A percentile compares a stretch with the other conserved stretches of the same genome.
Conservation (phyloP, 1,140 invertebrate genomes). For the Arion vulgaris region DNA sequence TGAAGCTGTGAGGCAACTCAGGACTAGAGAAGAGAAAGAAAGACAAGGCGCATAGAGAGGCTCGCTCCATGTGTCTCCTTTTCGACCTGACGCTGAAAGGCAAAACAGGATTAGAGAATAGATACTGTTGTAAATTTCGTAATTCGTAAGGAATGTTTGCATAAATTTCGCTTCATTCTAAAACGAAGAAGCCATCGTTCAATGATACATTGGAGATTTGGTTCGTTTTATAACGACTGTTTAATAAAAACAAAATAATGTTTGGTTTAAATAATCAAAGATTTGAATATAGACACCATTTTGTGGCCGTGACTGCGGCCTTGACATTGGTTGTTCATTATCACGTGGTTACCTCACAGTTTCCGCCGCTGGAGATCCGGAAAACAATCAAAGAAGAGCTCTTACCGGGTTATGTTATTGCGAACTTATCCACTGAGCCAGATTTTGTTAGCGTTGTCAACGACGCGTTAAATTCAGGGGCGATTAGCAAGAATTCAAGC, state of each 20-base stretch:
- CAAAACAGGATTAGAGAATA: no score
- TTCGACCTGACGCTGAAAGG: no score
- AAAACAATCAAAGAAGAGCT: constrained; percentile 45
- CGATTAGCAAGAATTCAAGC: background rate
- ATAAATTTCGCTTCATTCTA: no score
- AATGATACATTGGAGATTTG: background rate
- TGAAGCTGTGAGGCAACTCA: no score
- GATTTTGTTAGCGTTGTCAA: constrained; percentile 29
- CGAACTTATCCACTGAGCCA: constrained; percentile 49
- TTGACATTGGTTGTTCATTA: background rate
- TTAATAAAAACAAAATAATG: background rate
- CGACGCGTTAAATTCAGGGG: background rate
- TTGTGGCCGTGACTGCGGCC: background rate
- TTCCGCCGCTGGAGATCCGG: background rate
- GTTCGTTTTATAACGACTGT: background rate
- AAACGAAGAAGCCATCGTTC: no score
- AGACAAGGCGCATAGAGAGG: no score
- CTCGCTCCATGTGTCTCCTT: no score
- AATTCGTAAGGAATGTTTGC: no score
- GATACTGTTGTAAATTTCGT: no score
- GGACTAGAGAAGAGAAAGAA: no score
- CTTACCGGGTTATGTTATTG: constrained; percentile 40
- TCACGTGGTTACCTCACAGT: background rate
- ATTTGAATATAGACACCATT: background rate
- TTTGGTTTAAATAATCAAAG: background rate